Conservation (phyloP, 2,113 vertebrate genomes). For the Phylloscopus trochilus region DNA sequence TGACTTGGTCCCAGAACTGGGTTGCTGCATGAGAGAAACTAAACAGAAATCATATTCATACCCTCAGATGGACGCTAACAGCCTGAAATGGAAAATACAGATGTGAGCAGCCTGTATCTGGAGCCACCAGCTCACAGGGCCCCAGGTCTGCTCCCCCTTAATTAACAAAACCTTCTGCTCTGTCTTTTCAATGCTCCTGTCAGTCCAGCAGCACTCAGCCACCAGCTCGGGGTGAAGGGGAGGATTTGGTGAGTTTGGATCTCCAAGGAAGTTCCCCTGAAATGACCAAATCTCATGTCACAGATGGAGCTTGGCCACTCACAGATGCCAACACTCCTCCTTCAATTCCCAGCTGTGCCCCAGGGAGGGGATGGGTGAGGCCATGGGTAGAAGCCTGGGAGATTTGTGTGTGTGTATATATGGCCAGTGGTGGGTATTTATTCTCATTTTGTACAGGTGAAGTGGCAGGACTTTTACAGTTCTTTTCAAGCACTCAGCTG, state of each 20-base stretch:
- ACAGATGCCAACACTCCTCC: fast-evolving
- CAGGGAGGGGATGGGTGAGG: not conserved
- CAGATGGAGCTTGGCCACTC: not conserved
- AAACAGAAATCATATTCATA: not conserved
- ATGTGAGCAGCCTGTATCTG: fast-evolving
- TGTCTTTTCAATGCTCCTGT: fast-evolving
- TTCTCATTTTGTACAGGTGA: not conserved
- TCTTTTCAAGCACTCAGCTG: not conserved
- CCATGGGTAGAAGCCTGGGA: not conserved
- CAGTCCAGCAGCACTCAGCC: not conserved
- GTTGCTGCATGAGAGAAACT: not conserved
- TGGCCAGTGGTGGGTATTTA: not conserved
- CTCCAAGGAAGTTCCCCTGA: not conserved
- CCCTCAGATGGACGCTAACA: not conserved
- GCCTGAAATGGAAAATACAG: not conserved
- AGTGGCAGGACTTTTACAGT: not conserved
- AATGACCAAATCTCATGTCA: not conserved
- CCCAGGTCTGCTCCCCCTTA: fast-evolving
- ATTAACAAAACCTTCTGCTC: not conserved
- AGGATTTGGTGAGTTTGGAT: not conserved
- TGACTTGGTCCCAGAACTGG: not conserved
- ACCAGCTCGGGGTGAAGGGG: not conserved
- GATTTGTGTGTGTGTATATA: fast-evolving
- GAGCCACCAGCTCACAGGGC: not conserved
- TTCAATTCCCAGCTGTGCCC: not conserved